Evolutionary conservation across 2,888 invertebrate species (phyloP).

Genomic region (Acanthosepion lycidas): DNA sequence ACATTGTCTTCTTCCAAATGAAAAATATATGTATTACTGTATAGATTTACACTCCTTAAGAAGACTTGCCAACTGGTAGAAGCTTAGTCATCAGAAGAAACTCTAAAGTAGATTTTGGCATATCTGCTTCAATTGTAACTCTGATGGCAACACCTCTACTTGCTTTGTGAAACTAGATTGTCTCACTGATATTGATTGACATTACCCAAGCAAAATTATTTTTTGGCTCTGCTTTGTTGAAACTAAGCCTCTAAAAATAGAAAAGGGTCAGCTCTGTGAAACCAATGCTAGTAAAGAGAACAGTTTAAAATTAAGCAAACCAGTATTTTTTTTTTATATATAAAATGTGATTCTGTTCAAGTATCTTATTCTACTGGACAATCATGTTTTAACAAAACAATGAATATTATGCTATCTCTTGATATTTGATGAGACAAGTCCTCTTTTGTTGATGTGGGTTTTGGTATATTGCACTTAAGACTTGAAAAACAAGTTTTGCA

Average conservation of each 20-base stretch:
- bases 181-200: not conserved
- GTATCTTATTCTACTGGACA: not conserved
- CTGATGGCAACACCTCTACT: not conserved
- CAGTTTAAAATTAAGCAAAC: not conserved
- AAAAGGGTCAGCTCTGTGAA: not conserved
- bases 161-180: not conserved
- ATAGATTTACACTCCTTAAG: not conserved
- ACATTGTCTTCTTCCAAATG: too few species aligned
- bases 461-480: not conserved
- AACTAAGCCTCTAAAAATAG: not conserved
- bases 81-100: not conserved
- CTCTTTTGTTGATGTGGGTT: not conserved
- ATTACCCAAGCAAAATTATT: not conserved
- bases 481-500: too few species aligned
- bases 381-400: not conserved
- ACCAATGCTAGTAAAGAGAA: not conserved
- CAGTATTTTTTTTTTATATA: not conserved
- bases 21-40: not conserved
- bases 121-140: not conserved
- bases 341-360: not conserved
- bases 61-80: not conserved
- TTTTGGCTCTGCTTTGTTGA: not conserved
- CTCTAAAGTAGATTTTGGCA: not conserved
- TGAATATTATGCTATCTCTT: not conserved
- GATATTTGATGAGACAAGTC: not conserved